Conservation (phyloP, 1,140 invertebrate genomes). For the Manduca sexta region DNA sequence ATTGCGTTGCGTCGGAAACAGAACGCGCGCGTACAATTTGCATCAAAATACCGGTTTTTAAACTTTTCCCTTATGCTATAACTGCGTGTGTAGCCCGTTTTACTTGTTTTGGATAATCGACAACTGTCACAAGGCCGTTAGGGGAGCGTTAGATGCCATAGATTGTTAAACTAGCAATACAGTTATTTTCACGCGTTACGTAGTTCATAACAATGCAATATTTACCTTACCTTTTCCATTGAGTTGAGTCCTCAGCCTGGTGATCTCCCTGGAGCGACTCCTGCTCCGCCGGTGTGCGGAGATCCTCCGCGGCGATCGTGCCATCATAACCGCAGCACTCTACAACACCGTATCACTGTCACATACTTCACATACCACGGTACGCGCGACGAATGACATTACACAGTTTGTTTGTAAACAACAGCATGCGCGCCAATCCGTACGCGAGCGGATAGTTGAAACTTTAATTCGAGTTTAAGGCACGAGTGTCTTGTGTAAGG, state of each 20-base stretch:
- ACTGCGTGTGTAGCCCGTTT: no score
- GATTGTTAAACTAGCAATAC: no score
- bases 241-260: conserved; percentile 46
- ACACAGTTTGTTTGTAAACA: conserved; percentile 8
- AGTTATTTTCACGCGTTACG: no score
- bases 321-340: conserved; percentile 33
- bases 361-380: neutral
- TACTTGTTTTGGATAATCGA: no score
- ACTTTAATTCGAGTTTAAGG: conserved; percentile 23
- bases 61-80: no score
- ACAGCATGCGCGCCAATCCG: neutral
- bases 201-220: no score
- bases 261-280: conserved; percentile 43
- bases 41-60: no score
- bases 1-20: no score
- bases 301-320: conserved; percentile 49
- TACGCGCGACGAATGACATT: neutral
- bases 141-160: no score
- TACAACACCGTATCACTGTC: neutral
- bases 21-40: no score
- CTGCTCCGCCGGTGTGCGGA: conserved; percentile 35
- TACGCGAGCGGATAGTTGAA: no score
- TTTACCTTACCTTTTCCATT: conserved; percentile 62
- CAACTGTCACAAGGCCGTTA: no score
- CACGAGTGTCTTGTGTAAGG: conserved; percentile 38